phyloP scores from a whole-genome alignment of 2,797 vertebrate genomes.

The Eulemur rubriventer region DNA sequence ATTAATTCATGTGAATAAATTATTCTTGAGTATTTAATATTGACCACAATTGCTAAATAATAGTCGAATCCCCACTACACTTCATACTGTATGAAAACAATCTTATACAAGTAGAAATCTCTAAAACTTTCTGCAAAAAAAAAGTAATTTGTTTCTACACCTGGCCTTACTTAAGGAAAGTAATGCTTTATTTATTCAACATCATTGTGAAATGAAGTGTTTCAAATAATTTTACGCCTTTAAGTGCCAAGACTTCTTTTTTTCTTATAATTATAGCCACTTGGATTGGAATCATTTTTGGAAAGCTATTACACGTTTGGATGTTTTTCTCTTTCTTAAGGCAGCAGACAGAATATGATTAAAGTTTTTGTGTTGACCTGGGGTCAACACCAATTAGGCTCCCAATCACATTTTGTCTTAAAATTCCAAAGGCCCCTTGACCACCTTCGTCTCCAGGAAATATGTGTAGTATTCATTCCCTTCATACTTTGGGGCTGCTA shows the following conservation, averaged over 20 bases:
- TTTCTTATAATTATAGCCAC: slow-evolving; percentile 68
- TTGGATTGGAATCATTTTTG: slow-evolving; percentile 62
- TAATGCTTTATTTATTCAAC: slow-evolving; percentile 78
- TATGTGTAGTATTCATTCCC: neutral
- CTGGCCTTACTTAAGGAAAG: slow-evolving; percentile 78
- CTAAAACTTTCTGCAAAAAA: neutral
- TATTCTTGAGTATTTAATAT: slow-evolving; percentile 24
- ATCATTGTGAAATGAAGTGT: slow-evolving; percentile 76
- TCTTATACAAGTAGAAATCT: slow-evolving; percentile 32
- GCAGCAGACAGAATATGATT: slow-evolving; percentile 7
- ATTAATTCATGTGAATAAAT: slow-evolving; percentile 34
- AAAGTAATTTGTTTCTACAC: slow-evolving; percentile 74
- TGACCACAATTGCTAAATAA: slow-evolving; percentile 40
- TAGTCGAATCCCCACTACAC: neutral
- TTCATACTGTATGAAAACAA: slow-evolving; percentile 42
- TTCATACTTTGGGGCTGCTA: neutral
- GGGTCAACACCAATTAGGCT: slow-evolving; percentile 11
- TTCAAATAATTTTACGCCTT: slow-evolving; percentile 76
- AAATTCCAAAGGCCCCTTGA: neutral
- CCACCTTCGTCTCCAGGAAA: slow-evolving; percentile 6
- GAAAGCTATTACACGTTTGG: slow-evolving; percentile 58
- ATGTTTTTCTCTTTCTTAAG: slow-evolving; percentile 50
- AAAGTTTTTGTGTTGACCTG: neutral
- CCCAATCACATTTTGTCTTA: slow-evolving; percentile 18
- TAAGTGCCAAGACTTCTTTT: slow-evolving; percentile 71